phyloP scores from a whole-genome alignment of 2,797 vertebrate species.

The Hephaestus fuliginosus region DNA sequence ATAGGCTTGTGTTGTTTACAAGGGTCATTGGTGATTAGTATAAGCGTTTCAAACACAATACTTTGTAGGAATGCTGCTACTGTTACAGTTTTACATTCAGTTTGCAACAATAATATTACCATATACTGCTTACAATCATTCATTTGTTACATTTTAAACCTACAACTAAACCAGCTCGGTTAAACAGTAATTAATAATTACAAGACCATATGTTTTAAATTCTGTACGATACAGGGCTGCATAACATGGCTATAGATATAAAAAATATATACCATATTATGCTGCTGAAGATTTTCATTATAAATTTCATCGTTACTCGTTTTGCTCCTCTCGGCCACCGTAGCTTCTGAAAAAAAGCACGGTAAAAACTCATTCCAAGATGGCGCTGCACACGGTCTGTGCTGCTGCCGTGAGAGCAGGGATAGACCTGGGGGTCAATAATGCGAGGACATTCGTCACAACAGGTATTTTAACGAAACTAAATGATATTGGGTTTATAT shows the following conservation, averaged over 20 bases:
- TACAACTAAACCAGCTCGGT: background rate
- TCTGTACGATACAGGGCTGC: too few relatives aligned
- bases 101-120: background rate
- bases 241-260: background rate
- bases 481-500: background rate
- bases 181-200: background rate
- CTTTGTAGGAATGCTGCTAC: too few relatives aligned
- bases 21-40: too few relatives aligned
- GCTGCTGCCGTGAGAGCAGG: slow-evolving; percentile 38
- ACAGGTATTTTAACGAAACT: slow-evolving; percentile 72
- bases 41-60: too few relatives aligned
- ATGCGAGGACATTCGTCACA: slow-evolving; percentile 69
- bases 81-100: background rate
- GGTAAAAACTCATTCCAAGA: slow-evolving; percentile 63
- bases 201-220: background rate
- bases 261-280: background rate
- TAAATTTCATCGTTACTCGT: background rate
- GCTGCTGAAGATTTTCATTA: accelerated
- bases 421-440: slow-evolving; percentile 74
- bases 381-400: slow-evolving; percentile 80
- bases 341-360: background rate
- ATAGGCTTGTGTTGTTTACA: too few relatives aligned
- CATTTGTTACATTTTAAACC: background rate
- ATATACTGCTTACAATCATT: background rate
- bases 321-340: slow-evolving; percentile 50